These are phyloP conservation scores for Trachythela sp. DNA, from an alignment of 64 coral and sea anemone genomes.

Conservation along the genomic window DNA sequence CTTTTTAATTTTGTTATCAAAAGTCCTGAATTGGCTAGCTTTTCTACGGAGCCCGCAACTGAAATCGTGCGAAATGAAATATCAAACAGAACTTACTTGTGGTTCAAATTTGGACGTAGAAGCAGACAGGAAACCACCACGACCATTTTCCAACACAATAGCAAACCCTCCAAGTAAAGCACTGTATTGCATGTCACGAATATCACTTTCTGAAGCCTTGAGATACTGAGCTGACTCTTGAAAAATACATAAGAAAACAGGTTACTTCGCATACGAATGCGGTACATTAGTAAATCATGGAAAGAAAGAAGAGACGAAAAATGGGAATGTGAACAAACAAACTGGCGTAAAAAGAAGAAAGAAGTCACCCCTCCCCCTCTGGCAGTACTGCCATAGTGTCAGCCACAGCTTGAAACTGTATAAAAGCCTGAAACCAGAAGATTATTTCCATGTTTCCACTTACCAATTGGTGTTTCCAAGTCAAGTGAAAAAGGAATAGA, in stretches of 20 bases:
- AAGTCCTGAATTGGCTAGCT: too few species aligned
- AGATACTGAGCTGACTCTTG: slow-evolving; percentile 7
- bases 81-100: slow-evolving; percentile 44
- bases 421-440: too few species aligned
- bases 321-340: background rate
- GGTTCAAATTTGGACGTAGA: slow-evolving; percentile 88
- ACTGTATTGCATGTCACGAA: slow-evolving; percentile 91
- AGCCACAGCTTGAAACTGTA: too few species aligned
- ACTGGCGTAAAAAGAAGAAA: too few species aligned
- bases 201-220: slow-evolving; percentile 25
- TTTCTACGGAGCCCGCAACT: too few species aligned
- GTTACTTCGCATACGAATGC: background rate
- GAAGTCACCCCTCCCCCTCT: too few species aligned
- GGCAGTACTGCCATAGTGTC: too few species aligned
- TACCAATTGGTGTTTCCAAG: slow-evolving; percentile 1
- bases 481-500: background rate
- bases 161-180: slow-evolving; percentile 94
- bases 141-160: slow-evolving; percentile 81
- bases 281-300: background rate
- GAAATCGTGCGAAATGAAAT: too few species aligned
- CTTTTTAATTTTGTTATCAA: too few species aligned
- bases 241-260: background rate
- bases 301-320: slow-evolving; percentile 11
- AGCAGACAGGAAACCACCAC: slow-evolving; percentile 93
- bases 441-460: background rate